phyloP scores from a whole-genome alignment of 1,140 invertebrate species.

The Conus betulinus region DNA sequence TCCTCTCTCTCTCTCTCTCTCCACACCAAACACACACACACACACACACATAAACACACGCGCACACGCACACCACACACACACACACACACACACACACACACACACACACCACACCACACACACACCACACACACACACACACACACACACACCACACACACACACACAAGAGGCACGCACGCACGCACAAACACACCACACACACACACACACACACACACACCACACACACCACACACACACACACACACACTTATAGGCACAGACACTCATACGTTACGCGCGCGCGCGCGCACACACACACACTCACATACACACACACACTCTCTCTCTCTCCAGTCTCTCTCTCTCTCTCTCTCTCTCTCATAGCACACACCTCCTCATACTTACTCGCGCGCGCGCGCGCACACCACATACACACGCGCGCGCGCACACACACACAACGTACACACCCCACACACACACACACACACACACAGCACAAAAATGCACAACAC shows the following conservation, averaged over 20 bases:
- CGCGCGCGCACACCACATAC: background rate
- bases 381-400: background rate
- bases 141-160: background rate
- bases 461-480: background rate
- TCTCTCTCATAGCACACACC: too few relatives aligned
- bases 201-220: background rate
- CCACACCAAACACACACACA: too few relatives aligned
- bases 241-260: background rate
- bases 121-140: too few relatives aligned
- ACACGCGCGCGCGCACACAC: background rate
- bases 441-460: background rate
- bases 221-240: conserved; percentile 10
- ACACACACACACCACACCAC: too few relatives aligned
- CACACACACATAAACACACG: too few relatives aligned
- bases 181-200: too few relatives aligned
- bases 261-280: background rate
- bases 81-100: too few relatives aligned
- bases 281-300: background rate
- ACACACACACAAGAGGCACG: background rate
- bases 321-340: too few relatives aligned
- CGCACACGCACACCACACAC: too few relatives aligned
- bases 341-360: too few relatives aligned
- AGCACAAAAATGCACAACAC: too few relatives aligned
- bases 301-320: background rate
- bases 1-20: too few relatives aligned